A percentile compares a stretch with the other conserved stretches of the same genome.
Conservation (phyloP, 1,140 invertebrate genomes). For the Gerris buenoi region DNA sequence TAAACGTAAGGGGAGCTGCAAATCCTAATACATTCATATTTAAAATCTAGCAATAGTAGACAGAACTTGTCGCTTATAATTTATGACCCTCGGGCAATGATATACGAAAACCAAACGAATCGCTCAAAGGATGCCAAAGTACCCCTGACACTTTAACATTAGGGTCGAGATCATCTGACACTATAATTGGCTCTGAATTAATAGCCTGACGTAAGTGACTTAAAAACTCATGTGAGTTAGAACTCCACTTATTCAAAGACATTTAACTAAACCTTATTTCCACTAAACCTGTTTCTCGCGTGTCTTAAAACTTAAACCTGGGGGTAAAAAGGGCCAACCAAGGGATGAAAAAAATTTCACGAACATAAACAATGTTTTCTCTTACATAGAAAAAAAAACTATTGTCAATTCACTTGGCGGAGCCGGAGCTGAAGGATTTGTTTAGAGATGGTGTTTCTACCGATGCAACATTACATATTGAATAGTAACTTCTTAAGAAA, state of each 20-base stretch:
- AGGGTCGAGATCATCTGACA: not conserved
- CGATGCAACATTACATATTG: too few relatives aligned
- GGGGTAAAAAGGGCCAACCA: too few relatives aligned
- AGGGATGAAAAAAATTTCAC: too few relatives aligned
- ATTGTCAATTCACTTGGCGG: too few relatives aligned
- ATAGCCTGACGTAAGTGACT: not conserved
- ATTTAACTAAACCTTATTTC: too few relatives aligned
- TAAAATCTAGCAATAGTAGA: not conserved
- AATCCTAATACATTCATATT: not conserved
- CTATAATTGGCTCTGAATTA: not conserved
- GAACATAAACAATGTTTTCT: too few relatives aligned
- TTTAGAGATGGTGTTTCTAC: too few relatives aligned
- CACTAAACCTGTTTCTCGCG: too few relatives aligned
- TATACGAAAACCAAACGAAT: not conserved
- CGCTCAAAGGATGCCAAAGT: not conserved
- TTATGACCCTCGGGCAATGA: not conserved
- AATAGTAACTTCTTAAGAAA: too few relatives aligned
- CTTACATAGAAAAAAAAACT: too few relatives aligned
- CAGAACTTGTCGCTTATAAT: not conserved
- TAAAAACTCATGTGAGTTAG: not conserved
- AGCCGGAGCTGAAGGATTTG: too few relatives aligned
- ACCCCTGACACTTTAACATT: not conserved
- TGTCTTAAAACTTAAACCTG: too few relatives aligned
- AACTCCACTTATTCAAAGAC: not conserved
- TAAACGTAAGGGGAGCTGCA: not conserved